Conservation (phyloP, 2,888 invertebrate species). For the Syrista parreyssii region DNA sequence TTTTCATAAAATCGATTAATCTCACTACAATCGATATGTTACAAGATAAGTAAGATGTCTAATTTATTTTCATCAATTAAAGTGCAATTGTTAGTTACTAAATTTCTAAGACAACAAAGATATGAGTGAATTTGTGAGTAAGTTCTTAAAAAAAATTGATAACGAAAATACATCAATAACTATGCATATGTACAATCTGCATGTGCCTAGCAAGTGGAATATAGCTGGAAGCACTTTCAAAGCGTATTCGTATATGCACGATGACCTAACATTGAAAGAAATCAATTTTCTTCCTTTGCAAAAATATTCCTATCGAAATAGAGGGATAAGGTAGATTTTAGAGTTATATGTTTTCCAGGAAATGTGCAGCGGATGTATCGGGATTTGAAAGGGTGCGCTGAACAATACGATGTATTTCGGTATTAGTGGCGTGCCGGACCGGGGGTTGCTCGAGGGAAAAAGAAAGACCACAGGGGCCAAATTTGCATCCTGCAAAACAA, state of each 20-base stretch:
- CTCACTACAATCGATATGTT: background rate
- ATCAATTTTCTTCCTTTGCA: background rate
- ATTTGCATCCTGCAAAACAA: constrained; percentile 59
- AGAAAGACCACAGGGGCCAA: constrained; percentile 44
- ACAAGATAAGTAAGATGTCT: too few species aligned
- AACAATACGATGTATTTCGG: constrained; percentile 34
- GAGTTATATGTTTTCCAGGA: background rate
- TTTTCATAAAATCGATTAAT: background rate
- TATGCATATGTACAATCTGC: too few species aligned
- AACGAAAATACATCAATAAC: too few species aligned
- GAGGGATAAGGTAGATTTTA: background rate
- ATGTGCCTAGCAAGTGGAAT: background rate
- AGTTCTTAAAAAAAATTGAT: background rate
- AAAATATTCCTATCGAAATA: background rate
- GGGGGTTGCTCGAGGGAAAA: constrained; percentile 8
- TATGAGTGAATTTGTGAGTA: background rate
- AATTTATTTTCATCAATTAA: background rate
- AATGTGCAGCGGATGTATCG: constrained; percentile 21
- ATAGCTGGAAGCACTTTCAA: background rate
- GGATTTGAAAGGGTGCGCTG: constrained; percentile 40
- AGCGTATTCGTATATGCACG: background rate
- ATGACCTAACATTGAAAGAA: background rate
- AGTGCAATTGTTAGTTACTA: background rate
- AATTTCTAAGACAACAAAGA: too few species aligned
- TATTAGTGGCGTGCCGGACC: constrained; percentile 17